Evolutionary conservation across 2,797 vertebrate species (phyloP).

Genomic region (Danio albolineatus): DNA sequence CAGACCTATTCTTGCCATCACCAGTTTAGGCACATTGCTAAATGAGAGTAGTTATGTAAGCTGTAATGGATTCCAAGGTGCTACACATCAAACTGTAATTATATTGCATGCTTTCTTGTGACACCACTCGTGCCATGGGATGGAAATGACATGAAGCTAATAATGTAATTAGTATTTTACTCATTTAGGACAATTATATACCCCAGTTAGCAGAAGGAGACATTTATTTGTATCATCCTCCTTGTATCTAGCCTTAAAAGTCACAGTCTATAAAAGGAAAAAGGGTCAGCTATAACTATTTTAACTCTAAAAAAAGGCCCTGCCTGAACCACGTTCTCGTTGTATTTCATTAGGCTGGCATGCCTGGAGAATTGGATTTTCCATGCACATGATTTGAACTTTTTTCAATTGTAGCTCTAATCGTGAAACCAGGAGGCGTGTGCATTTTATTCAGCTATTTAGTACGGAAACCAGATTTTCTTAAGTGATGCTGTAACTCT

Average conservation of each 20-base stretch:
- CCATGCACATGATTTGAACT: constrained; percentile 72
- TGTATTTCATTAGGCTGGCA: constrained; percentile 58
- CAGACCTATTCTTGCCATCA: not conserved
- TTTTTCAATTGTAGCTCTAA: constrained; percentile 63
- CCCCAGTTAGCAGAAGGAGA: not conserved
- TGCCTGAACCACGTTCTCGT: constrained; percentile 57
- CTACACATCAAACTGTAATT: constrained; percentile 71
- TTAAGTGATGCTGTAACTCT: constrained; percentile 53
- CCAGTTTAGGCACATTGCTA: constrained; percentile 4
- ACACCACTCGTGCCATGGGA: constrained; percentile 59
- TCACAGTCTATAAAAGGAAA: not conserved
- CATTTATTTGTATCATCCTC: not conserved
- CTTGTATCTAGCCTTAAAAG: not conserved
- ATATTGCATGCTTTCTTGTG: constrained; percentile 66
- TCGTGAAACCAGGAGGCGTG: constrained; percentile 68
- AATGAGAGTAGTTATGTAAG: constrained; percentile 59
- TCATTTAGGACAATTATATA: constrained; percentile 43
- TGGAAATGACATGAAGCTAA: constrained; percentile 50
- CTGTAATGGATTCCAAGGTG: constrained; percentile 67
- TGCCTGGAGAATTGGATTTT: constrained; percentile 57
- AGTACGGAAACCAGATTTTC: constrained; percentile 66
- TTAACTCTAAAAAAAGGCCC: constrained; percentile 26
- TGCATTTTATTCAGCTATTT: constrained; percentile 68
- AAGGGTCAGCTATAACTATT: constrained; percentile 1
- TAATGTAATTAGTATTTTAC: constrained; percentile 54